These are phyloP conservation scores for Agapornis roseicollis DNA, from an alignment of 2,113 vertebrate species.

Conservation along the genomic window DNA sequence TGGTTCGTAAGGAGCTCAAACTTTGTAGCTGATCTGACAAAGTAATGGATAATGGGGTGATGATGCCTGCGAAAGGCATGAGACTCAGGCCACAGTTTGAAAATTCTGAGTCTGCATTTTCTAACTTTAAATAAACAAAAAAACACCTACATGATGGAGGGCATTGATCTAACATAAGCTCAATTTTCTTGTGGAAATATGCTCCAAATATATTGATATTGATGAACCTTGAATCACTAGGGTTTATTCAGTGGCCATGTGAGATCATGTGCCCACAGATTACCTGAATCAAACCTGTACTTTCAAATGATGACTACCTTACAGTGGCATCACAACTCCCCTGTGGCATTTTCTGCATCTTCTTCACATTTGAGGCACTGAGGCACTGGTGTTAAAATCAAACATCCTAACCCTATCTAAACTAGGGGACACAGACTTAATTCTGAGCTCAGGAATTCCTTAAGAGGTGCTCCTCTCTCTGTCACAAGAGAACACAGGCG, in stretches of 20 bases:
- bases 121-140: neutral
- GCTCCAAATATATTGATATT: neutral
- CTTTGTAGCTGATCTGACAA: neutral
- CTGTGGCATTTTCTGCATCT: neutral
- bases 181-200: neutral
- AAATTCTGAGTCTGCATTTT: neutral
- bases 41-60: neutral
- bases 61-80: neutral
- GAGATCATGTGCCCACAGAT: neutral
- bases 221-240: neutral
- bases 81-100: neutral
- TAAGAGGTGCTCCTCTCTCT: accelerated
- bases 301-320: neutral
- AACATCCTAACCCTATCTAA: neutral
- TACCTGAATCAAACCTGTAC: neutral
- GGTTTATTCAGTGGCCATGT: neutral
- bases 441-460: neutral
- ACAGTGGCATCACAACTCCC: neutral
- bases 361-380: neutral
- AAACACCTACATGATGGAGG: neutral
- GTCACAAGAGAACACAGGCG: neutral
- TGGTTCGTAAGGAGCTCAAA: neutral
- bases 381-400: neutral
- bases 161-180: neutral
- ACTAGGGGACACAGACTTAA: neutral